Conservation (phyloP, 2,113 vertebrate genomes). For the Cariama cristata region DNA sequence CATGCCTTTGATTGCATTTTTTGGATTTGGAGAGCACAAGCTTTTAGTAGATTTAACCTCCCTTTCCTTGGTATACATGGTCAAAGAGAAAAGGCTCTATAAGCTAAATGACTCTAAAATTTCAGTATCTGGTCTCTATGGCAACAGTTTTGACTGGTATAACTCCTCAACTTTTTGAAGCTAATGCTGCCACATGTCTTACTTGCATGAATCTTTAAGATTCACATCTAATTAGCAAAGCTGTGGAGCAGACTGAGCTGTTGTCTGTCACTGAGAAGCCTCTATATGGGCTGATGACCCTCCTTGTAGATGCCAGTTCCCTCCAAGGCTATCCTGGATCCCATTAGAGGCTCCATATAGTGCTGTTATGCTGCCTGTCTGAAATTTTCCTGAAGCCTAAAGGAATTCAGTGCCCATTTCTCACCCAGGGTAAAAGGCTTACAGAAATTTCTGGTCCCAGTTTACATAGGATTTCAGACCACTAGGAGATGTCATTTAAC, state of each 20-base stretch:
- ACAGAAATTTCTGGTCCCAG: background rate
- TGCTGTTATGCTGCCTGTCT: background rate
- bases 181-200: background rate
- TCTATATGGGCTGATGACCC: background rate
- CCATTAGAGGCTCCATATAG: background rate
- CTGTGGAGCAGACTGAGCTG: background rate
- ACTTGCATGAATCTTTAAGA: background rate
- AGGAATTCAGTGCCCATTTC: background rate
- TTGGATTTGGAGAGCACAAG: background rate
- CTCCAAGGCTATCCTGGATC: background rate
- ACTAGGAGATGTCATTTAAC: background rate
- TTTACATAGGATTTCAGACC: background rate
- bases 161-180: background rate
- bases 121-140: background rate
- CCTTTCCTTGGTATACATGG: background rate
- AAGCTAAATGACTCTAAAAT: background rate
- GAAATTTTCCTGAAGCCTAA: background rate
- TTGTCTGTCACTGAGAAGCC: background rate
- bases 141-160: background rate
- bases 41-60: background rate
- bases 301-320: background rate
- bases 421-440: background rate
- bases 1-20: background rate
- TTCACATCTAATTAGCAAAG: background rate
- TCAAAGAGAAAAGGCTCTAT: background rate